phyloP scores from a whole-genome alignment of 1,140 invertebrate genomes.

The Drosophila bocqueti region DNA sequence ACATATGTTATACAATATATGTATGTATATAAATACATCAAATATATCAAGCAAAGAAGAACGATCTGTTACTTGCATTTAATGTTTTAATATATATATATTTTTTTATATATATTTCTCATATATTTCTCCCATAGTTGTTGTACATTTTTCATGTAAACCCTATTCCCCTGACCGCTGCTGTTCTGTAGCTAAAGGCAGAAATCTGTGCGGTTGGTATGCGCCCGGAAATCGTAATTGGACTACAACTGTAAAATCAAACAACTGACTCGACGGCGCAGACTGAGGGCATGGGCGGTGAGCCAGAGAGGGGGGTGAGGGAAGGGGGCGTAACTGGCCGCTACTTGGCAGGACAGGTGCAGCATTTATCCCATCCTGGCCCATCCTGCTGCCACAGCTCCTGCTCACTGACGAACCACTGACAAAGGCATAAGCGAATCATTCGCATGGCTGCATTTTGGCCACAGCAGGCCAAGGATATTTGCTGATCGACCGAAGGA shows the following conservation, averaged over 20 bases:
- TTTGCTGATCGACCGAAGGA: conserved; percentile 25
- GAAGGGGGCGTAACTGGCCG: conserved; percentile 5
- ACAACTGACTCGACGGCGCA: conserved; percentile 68
- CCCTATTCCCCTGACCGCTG: background rate
- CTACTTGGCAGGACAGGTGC: conserved; percentile 42
- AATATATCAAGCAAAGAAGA: background rate
- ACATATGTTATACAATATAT: too few species aligned
- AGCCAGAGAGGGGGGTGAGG: background rate
- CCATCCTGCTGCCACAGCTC: conserved; percentile 23
- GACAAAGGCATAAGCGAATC: conserved; percentile 85
- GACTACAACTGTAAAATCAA: conserved; percentile 83
- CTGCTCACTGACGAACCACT: conserved; percentile 68
- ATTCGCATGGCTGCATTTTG: conserved; percentile 80
- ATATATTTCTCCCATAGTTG: background rate
- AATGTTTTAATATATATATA: background rate
- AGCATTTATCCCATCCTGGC: conserved; percentile 12
- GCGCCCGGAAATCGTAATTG: conserved; percentile 81
- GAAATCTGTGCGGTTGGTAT: conserved; percentile 81
- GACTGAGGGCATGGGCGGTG: conserved; percentile 19
- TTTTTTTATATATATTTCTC: background rate
- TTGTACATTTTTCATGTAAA: background rate
- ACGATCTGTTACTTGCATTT: background rate
- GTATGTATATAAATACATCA: too few species aligned
- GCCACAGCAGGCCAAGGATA: conserved; percentile 27
- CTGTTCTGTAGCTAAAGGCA: conserved; percentile 55